Conservation (phyloP, 2,113 vertebrate genomes). For the Corythornis madagascariensis region DNA sequence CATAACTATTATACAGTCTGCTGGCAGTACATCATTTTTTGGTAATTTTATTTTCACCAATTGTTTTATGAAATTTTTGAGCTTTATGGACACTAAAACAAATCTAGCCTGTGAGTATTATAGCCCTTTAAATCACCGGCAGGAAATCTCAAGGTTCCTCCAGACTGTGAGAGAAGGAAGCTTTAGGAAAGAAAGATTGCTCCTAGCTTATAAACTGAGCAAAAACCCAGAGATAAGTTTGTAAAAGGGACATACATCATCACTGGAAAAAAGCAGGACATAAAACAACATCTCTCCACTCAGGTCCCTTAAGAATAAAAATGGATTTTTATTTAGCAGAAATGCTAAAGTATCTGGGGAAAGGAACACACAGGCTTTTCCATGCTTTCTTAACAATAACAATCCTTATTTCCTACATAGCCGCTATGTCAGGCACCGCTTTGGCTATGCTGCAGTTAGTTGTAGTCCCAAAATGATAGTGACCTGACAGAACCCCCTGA, state of each 20-base stretch:
- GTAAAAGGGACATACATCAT: slow-evolving; percentile 85
- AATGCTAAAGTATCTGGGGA: slow-evolving; percentile 57
- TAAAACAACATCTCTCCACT: slow-evolving; percentile 79
- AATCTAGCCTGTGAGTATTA: slow-evolving; percentile 85
- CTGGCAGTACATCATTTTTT: slow-evolving; percentile 86
- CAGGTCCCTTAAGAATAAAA: slow-evolving; percentile 78
- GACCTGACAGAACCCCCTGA: neutral
- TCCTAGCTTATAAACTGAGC: slow-evolving; percentile 97
- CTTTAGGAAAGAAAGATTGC: slow-evolving; percentile 97
- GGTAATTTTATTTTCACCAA: slow-evolving; percentile 88
- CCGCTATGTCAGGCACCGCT: neutral
- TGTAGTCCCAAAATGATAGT: neutral
- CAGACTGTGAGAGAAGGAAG: slow-evolving; percentile 96
- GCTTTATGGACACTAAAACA: slow-evolving; percentile 89
- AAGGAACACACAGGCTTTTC: slow-evolving; percentile 50
- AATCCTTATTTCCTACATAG: slow-evolving; percentile 21
- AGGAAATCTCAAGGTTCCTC: slow-evolving; percentile 99
- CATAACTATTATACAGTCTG: slow-evolving; percentile 87
- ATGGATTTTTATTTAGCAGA: slow-evolving; percentile 83
- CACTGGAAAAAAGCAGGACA: slow-evolving; percentile 67
- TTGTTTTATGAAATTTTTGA: slow-evolving; percentile 89
- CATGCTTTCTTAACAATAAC: slow-evolving; percentile 48
- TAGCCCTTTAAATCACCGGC: slow-evolving; percentile 96
- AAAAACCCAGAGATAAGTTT: slow-evolving; percentile 94
- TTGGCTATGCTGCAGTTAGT: neutral